phyloP scores from a whole-genome alignment of 2,797 vertebrate genomes.

The Phrynocephalus forsythii region DNA sequence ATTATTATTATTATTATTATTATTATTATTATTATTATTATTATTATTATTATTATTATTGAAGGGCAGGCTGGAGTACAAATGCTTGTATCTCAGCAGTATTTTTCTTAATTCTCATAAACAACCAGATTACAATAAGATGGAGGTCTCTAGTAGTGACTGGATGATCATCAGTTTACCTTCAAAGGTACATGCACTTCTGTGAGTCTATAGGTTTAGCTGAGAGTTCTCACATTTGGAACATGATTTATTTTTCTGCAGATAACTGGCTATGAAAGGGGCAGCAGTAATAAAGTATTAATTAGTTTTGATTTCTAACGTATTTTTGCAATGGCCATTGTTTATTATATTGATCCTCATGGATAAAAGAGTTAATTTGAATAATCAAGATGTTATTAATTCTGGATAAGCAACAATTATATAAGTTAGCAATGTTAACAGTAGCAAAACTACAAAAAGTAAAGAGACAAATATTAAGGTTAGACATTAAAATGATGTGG shows the following conservation, averaged over 20 bases:
- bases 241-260: background rate
- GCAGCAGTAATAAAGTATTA: background rate
- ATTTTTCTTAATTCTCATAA: background rate
- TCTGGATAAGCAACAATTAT: no score
- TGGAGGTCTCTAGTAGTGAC: background rate
- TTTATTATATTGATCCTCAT: background rate
- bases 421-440: no score
- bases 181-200: background rate
- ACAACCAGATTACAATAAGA: background rate
- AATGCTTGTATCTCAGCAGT: background rate
- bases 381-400: no score
- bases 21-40: background rate
- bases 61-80: slow-evolving; percentile 4
- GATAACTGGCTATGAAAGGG: background rate
- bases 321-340: background rate
- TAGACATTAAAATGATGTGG: no score
- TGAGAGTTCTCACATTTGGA: background rate
- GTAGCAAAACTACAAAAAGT: no score
- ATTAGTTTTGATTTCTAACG: background rate
- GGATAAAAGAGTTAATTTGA: no score
- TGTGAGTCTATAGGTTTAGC: background rate
- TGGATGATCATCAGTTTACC: background rate
- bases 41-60: background rate
- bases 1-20: background rate
- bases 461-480: no score